These are phyloP conservation scores for Gopherus flavomarginatus DNA, from an alignment of 2,113 vertebrate species.

Conservation along the genomic window DNA sequence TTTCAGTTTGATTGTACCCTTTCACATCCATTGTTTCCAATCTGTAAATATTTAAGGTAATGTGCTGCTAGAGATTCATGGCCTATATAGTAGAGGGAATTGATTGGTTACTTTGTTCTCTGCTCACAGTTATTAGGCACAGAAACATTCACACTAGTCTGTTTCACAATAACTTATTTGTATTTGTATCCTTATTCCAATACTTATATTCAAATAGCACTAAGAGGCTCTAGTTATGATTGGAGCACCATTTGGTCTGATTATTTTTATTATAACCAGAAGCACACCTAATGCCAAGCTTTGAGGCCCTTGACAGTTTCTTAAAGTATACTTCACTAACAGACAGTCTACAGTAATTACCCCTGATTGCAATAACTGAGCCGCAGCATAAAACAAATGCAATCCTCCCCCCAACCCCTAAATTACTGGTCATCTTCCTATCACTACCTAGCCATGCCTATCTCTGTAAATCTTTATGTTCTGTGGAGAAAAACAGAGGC, in stretches of 20 bases:
- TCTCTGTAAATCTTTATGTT: not conserved
- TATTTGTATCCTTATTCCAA: not conserved
- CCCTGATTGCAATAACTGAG: not conserved
- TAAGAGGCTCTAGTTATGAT: not conserved
- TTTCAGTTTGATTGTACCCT: not conserved
- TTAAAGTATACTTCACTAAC: not conserved
- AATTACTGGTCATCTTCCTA: not conserved
- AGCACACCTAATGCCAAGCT: not conserved
- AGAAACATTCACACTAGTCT: not conserved
- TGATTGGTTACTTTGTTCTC: not conserved
- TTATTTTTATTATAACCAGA: not conserved
- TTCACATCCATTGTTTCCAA: not conserved
- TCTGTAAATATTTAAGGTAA: not conserved
- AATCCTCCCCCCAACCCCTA: not conserved
- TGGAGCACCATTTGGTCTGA: not conserved
- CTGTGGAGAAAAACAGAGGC: not conserved
- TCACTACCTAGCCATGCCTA: too few species aligned
- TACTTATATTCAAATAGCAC: not conserved
- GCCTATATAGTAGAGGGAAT: not conserved
- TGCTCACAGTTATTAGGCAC: not conserved
- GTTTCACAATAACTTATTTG: not conserved
- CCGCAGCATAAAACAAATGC: not conserved
- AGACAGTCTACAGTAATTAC: not conserved
- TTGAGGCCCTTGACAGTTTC: not conserved
- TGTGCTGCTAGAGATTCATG: not conserved